A percentile compares a stretch with the other conserved stretches of the same genome.
Conservation (phyloP, 2,888 invertebrate genomes). For the Ametastegia equiseti region DNA sequence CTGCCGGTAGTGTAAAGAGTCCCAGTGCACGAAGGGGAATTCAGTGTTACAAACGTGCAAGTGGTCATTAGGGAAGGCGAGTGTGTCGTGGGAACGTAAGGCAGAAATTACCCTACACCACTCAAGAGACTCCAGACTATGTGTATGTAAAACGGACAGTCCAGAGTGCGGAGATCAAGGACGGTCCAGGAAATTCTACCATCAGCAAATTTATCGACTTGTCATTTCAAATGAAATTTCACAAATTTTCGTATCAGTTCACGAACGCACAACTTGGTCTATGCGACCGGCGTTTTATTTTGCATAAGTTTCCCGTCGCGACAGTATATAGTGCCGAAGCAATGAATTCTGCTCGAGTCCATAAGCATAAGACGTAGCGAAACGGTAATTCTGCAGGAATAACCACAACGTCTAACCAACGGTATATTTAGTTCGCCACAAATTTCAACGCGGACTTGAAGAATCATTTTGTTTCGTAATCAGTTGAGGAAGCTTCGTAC, state of each 20-base stretch:
- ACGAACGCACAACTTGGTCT: not conserved
- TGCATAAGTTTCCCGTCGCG: not conserved
- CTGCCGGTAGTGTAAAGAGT: conserved; percentile 33
- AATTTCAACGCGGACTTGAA: conserved; percentile 12
- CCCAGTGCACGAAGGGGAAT: conserved; percentile 35
- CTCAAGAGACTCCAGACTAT: not conserved
- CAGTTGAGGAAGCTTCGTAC: not conserved
- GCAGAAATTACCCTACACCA: conserved; percentile 33
- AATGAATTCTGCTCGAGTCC: conserved; percentile 9
- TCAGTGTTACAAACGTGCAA: conserved; percentile 40
- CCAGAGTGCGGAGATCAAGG: no score
- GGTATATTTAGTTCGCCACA: conserved; percentile 13
- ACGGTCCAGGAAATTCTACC: not conserved
- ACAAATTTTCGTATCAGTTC: not conserved
- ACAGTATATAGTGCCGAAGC: not conserved
- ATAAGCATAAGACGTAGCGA: not conserved
- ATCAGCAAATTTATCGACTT: not conserved
- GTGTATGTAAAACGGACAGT: no score
- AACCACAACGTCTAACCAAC: conserved; percentile 11
- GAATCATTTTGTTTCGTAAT: not conserved
- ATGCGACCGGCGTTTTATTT: not conserved
- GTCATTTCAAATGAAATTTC: not conserved
- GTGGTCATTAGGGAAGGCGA: conserved; percentile 39
- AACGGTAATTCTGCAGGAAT: conserved; percentile 13
- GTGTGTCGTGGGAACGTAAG: conserved; percentile 42